Base-by-base conservation (phyloP, 2,113 vertebrate genomes). In the Copsychus sechellarum region DNA sequence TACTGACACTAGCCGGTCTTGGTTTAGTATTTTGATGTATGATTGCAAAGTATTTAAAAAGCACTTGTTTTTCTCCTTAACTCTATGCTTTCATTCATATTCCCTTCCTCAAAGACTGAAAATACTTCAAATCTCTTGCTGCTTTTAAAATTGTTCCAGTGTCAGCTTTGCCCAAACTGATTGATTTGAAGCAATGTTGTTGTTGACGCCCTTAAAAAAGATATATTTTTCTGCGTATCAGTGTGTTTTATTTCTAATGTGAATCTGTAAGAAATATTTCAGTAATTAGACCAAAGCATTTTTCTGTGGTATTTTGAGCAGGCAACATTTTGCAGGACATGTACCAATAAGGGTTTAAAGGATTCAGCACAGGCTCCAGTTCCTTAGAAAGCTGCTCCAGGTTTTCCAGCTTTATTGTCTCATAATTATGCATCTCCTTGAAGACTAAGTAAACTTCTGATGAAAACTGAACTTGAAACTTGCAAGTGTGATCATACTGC, bases 391-490 rank as follows among this genome's bases (percentile, higher is more conserved):
- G 16, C 31, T 93, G 11, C 10, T 61, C 33, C 33, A 60, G 19
- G 0, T 91, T 74, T 87, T 85, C 25, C 8, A 61, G 20, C 13
- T 51, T 91, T 61, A 36, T 18, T 60, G 8, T 81, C 43, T 95
- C 26, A 72, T 91, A 76, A 48, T 25, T 76, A 21, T 38, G 33
- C 12, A 48, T 62, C 26, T 81, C 25, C 12, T 8, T 61, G 19
- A 78, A 88, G 36, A 18, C 36, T 58, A 54, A 93, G n/a, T 71
- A 56, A 86, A 42, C 5, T 24, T 81, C 33, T 86, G 24, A 66
- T 86, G 80, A 86, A 90, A 87, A 58, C 31, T 45, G 31, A 86
- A 40, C 31, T 57, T 80, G 58, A 67, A 93, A 72, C 34, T 81
- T 74, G 26, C 56, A 60, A 47, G 45, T 79, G 28, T 71, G 65